A percentile compares a stretch with the other conserved stretches of the same genome.
Evolutionary conservation across 2,113 vertebrate genomes (phyloP).

Genomic region (Pardalotus punctatus): DNA sequence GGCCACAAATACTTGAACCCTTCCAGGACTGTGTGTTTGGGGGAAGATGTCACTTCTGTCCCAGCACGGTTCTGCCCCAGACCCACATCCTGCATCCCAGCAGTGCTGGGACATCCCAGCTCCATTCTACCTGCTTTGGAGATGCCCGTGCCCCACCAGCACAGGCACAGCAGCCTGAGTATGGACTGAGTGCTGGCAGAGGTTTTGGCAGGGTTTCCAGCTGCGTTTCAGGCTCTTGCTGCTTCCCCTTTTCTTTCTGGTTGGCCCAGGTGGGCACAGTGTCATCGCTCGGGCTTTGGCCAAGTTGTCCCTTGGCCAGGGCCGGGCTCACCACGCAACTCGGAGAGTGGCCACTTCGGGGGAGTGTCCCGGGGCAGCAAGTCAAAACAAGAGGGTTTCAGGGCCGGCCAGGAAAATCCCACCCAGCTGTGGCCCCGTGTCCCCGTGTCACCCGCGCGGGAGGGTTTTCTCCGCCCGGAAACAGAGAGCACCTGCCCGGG

Average conservation of each 20-base stretch:
- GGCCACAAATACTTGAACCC: neutral
- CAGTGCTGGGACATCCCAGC: neutral
- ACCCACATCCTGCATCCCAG: neutral
- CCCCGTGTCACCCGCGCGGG: neutral
- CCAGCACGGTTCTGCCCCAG: fast-evolving
- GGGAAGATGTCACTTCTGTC: neutral
- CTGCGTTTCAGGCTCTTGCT: fast-evolving
- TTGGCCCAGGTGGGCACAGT: neutral
- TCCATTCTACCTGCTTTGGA: neutral
- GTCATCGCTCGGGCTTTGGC: neutral
- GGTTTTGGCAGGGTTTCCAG: neutral
- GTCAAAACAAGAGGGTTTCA: neutral
- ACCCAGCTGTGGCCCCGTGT: neutral
- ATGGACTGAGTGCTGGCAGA: neutral
- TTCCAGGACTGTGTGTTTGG: fast-evolving
- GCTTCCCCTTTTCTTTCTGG: neutral
- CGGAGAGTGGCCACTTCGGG: fast-evolving
- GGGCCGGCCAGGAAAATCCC: neutral
- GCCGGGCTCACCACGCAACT: fast-evolving
- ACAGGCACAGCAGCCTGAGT: neutral
- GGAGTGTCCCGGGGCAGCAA: neutral
- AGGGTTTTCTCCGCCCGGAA: neutral
- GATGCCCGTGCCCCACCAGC: fast-evolving
- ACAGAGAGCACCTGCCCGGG: neutral
- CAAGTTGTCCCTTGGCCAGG: fast-evolving